Conservation (phyloP, 2,888 invertebrate genomes). For the Thecophora atra region DNA sequence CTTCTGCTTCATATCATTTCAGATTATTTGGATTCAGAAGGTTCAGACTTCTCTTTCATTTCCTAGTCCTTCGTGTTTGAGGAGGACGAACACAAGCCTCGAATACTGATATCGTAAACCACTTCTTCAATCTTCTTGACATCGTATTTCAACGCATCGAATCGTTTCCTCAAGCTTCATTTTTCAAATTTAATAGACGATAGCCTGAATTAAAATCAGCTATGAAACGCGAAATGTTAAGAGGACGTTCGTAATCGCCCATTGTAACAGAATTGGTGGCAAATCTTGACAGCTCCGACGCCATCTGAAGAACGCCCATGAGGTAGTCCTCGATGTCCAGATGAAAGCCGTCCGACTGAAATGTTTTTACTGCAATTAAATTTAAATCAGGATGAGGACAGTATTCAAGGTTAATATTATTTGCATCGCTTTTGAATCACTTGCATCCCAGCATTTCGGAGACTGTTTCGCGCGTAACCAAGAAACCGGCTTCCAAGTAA, state of each 20-base stretch:
- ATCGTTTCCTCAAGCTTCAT: constrained; percentile 87
- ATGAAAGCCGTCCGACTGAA: constrained; percentile 80
- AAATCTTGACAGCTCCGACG: constrained; percentile 84
- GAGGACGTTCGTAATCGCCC: constrained; percentile 83
- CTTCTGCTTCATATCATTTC: no score
- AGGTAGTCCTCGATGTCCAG: constrained; percentile 92
- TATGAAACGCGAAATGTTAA: constrained; percentile 86
- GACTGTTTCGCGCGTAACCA: constrained; percentile 78
- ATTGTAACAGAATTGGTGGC: constrained; percentile 87
- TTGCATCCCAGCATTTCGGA: constrained; percentile 82
- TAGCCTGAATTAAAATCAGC: constrained; percentile 90
- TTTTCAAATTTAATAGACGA: constrained; percentile 87
- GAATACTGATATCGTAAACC: constrained; percentile 83
- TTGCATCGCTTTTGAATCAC: constrained; percentile 49
- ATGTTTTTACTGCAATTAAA: constrained; percentile 72
- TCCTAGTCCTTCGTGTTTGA: constrained; percentile 33
- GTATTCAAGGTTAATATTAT: neutral
- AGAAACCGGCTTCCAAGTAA: constrained; percentile 81
- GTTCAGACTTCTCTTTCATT: no score
- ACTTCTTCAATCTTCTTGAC: constrained; percentile 94
- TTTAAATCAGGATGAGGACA: no score
- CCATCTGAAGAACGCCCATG: constrained; percentile 82
- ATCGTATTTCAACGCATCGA: constrained; percentile 89
- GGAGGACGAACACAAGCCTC: constrained; percentile 70
- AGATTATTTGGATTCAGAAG: no score